phyloP scores from a whole-genome alignment of 2,797 vertebrate genomes.

The Catamblyrhynchus diadema region DNA sequence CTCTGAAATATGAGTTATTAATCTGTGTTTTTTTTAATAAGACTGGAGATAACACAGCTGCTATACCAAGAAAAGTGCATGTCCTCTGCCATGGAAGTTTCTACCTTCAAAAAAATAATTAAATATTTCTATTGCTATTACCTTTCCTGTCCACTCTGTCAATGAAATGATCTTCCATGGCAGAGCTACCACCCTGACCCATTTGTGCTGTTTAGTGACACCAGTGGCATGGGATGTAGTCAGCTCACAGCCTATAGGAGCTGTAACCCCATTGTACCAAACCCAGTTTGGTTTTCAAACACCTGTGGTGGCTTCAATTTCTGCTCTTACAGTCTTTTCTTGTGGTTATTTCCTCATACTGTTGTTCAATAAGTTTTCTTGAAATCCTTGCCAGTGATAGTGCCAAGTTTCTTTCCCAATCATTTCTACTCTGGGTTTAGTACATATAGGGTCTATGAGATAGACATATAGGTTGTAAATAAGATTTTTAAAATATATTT shows the following conservation, averaged over 20 bases:
- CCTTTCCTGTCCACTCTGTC: not conserved
- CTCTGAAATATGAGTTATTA: not conserved
- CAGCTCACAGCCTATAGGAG: not conserved
- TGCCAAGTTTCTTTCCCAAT: not conserved
- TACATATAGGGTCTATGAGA: not conserved
- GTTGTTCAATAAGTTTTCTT: not conserved
- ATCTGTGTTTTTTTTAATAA: not conserved
- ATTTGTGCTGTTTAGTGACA: not conserved
- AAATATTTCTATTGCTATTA: not conserved
- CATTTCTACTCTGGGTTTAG: not conserved
- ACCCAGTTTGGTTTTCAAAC: not conserved
- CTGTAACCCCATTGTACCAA: not conserved
- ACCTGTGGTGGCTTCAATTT: not conserved
- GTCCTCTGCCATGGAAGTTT: not conserved
- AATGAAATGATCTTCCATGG: not conserved
- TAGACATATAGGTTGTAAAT: not conserved
- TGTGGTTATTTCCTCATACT: not conserved
- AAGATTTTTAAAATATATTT: not conserved
- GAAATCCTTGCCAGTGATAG: not conserved
- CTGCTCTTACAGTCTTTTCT: not conserved
- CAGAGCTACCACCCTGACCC: not conserved
- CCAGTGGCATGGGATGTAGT: accelerated
- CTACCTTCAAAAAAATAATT: not conserved
- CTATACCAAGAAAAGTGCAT: not conserved
- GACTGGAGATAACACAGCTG: not conserved